These are phyloP conservation scores for Lerista edwardsae DNA, from an alignment of 2,797 vertebrate genomes.

Conservation along the genomic window DNA sequence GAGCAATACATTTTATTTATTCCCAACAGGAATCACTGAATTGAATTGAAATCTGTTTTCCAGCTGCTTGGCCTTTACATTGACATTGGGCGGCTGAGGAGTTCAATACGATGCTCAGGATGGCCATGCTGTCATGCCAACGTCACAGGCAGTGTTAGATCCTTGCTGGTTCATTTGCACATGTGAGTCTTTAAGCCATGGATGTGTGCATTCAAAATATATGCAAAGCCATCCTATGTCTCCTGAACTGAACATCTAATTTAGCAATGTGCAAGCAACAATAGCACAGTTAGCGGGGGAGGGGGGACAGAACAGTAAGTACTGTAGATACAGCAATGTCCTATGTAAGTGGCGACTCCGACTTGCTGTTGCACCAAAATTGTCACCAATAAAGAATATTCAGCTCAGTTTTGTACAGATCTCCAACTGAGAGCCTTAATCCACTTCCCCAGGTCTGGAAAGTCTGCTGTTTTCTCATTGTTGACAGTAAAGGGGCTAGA, in stretches of 20 bases:
- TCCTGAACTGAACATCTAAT: not conserved
- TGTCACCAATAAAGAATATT: too few species aligned
- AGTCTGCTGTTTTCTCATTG: too few species aligned
- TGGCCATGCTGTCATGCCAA: accelerated
- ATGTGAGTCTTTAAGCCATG: not conserved
- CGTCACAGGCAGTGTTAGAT: not conserved
- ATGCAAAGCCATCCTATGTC: not conserved
- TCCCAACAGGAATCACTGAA: not conserved
- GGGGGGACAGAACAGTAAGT: too few species aligned
- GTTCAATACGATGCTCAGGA: not conserved
- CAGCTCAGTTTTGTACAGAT: too few species aligned
- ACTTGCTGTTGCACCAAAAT: too few species aligned
- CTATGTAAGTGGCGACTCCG: too few species aligned
- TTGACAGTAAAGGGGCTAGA: too few species aligned
- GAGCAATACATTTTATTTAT: constrained; percentile 14
- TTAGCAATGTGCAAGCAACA: not conserved
- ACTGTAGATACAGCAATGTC: too few species aligned
- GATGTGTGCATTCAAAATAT: too few species aligned
- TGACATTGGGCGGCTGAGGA: not conserved
- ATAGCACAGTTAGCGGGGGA: too few species aligned
- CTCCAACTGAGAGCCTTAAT: too few species aligned
- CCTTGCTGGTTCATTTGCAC: not conserved
- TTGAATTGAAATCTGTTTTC: constrained; percentile 6
- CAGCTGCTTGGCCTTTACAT: not conserved
- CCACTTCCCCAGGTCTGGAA: too few species aligned